phyloP scores from a whole-genome alignment of 2,113 vertebrate species.

The Numida meleagris region DNA sequence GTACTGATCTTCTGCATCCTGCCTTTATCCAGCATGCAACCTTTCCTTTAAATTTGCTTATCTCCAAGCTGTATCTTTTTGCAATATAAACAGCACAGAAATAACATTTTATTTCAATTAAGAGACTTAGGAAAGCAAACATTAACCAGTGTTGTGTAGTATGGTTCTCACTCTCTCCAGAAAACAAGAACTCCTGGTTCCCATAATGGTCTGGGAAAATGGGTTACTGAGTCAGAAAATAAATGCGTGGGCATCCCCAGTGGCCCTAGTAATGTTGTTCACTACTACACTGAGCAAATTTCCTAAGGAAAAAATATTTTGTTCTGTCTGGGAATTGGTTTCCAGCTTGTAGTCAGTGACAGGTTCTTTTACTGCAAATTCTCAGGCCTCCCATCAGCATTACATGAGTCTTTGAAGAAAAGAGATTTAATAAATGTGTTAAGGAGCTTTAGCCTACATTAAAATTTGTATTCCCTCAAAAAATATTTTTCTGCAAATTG shows the following conservation, averaged over 20 bases:
- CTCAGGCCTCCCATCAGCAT: not conserved
- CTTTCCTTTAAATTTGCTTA: not conserved
- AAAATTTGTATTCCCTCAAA: not conserved
- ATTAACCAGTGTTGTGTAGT: not conserved
- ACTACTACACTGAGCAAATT: not conserved
- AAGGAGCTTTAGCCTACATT: not conserved
- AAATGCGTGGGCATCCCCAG: slow-evolving; percentile 2
- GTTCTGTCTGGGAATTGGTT: not conserved
- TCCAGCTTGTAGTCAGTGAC: not conserved
- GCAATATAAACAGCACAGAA: slow-evolving; percentile 27
- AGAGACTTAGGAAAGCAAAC: slow-evolving; percentile 1
- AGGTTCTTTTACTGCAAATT: slow-evolving; percentile 25
- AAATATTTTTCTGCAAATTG: not conserved
- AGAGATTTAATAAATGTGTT: not conserved
- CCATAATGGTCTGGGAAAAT: slow-evolving; percentile 1
- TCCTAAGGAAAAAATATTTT: slow-evolving; percentile 30
- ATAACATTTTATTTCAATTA: slow-evolving; percentile 33
- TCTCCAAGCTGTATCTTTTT: slow-evolving; percentile 5
- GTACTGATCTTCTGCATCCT: not conserved
- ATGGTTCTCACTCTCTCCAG: not conserved
- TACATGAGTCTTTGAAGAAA: not conserved
- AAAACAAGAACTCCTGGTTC: slow-evolving; percentile 1
- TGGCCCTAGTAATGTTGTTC: not conserved
- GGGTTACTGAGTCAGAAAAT: not conserved
- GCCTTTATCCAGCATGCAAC: not conserved